Evolutionary conservation across 2,113 vertebrate species (phyloP).

Genomic region (Chloropsis cyanopogon): DNA sequence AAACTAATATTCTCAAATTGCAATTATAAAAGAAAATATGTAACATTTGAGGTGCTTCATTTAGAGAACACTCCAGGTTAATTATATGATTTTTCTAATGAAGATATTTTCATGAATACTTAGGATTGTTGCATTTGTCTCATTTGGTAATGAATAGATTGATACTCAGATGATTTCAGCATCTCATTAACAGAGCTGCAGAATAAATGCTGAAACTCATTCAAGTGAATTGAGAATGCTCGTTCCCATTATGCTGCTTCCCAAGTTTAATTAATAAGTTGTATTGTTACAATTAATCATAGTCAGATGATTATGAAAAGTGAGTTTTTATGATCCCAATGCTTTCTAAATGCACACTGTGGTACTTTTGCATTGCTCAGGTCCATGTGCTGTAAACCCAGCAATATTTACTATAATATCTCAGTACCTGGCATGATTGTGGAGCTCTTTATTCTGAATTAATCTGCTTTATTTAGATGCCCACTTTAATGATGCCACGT

Average conservation of each 20-base stretch:
- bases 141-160: conserved; percentile 52
- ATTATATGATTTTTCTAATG: conserved; percentile 60
- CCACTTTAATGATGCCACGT: neutral
- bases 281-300: conserved; percentile 58
- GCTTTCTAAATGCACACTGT: neutral
- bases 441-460: neutral
- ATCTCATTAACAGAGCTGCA: conserved; percentile 48
- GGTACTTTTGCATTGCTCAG: neutral
- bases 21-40: conserved; percentile 34
- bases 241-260: conserved; percentile 38
- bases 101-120: conserved; percentile 61
- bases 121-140: conserved; percentile 36
- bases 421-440: neutral
- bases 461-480: neutral
- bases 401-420: neutral
- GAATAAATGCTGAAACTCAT: conserved; percentile 50
- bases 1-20: conserved; percentile 25
- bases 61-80: conserved; percentile 49
- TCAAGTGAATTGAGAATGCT: conserved; percentile 29
- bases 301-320: neutral
- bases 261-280: conserved; percentile 65
- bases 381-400: neutral
- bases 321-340: neutral
- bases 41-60: conserved; percentile 19
- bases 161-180: conserved; percentile 40